These are phyloP conservation scores for Cricetomys ansorgei DNA, from an alignment of 2,113 vertebrate species.

Conservation along the genomic window DNA sequence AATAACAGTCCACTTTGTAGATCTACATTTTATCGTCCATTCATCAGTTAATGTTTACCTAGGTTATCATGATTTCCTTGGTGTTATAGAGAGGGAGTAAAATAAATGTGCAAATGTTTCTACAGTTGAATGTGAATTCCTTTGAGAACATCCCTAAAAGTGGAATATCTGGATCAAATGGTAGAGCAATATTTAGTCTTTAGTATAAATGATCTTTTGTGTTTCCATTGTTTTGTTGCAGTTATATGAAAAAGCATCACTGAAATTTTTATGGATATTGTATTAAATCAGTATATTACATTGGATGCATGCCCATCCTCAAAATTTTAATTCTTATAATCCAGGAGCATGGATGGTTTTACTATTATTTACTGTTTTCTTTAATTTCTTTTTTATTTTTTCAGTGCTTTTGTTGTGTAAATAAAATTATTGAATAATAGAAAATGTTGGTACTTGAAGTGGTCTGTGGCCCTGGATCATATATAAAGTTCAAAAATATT, in stretches of 20 bases:
- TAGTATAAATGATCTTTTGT: neutral
- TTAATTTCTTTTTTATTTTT: no score
- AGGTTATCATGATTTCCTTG: neutral
- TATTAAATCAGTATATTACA: neutral
- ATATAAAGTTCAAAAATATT: no score
- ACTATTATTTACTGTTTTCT: neutral
- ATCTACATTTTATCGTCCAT: neutral
- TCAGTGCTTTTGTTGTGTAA: no score
- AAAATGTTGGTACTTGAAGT: no score
- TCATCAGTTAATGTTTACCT: neutral
- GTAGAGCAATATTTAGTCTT: neutral
- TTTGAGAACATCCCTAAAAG: neutral
- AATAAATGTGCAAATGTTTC: neutral
- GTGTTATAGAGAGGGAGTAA: neutral
- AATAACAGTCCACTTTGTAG: neutral
- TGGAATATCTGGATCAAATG: neutral
- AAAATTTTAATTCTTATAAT: neutral
- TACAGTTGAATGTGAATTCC: neutral
- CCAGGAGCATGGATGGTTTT: neutral
- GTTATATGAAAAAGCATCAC: neutral
- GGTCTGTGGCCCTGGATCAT: no score
- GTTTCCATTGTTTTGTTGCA: neutral
- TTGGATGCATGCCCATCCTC: neutral
- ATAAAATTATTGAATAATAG: no score
- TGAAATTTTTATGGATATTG: neutral